Evolutionary conservation across 2,888 invertebrate species (phyloP), one percentile per base, ranked within the genome.

Genomic region (Fragum sueziense): DNA sequence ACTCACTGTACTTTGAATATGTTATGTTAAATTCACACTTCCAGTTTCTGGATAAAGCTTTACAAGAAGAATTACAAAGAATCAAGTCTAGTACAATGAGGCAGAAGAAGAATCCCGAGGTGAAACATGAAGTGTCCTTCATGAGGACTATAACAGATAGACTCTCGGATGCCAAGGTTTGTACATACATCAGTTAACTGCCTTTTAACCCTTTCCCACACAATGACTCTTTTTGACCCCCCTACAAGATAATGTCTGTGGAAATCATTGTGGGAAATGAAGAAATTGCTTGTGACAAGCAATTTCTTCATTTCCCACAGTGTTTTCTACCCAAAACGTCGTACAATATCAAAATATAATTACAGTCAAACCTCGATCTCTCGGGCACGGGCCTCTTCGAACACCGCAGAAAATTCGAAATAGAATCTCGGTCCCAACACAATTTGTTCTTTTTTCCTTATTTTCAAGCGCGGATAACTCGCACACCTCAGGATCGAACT

Each of bases 51-150:
- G 88, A 88, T 68, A 86, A 86, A 65, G 85, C 89, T 25, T 86
- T 88, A 34, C 91, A 92, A 81, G 90, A 91, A 27, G 92, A 92
- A 80, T 83, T 92, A 47, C 90, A 91, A 77, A 85, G 90, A 57
- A 91, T 91, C 59, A 89, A 90, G 61, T 88, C 89, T 1, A 89
- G 89, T 70, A 89, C 90, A 11, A 80, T 90, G 67, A 76, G 87
- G 37, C 87, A 89, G 69, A 90, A 90, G 81, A 91, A 90, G 70
- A 84, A 79, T 25, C 76, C 78, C 22, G 87, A 89, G 14, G 54
- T 65, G 51, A 82, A 82, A 54, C 76, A 77, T 41, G 81, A 85
- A 37, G 86, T 82, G n/a, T 83, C 88, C 11, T 86, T 86, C 54
- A 86, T 89, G 65, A 84, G 89, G 74, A 88, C 86, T 3, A 86